Conservation (phyloP, 1,140 invertebrate species). For the Sipha flava region DNA sequence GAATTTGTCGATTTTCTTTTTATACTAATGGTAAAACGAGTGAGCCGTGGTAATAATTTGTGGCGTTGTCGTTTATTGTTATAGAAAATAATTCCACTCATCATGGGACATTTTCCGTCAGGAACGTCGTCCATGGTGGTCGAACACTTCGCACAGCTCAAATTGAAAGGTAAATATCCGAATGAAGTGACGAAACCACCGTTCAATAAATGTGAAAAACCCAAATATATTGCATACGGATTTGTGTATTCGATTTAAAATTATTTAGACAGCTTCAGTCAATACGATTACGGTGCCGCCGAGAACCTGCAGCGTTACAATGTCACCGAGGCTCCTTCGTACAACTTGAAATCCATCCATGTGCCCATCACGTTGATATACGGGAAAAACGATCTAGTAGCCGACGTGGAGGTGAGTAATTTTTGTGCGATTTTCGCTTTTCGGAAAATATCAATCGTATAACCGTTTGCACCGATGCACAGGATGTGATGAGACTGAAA, state of each 20-base stretch:
- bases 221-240: too few relatives aligned
- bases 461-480: too few relatives aligned
- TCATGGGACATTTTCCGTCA: conserved; percentile 70
- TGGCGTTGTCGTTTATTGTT: conserved; percentile 33
- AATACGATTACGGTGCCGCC: conserved; percentile 41
- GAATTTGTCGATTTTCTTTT: background rate
- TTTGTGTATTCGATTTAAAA: background rate
- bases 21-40: too few relatives aligned
- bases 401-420: conserved; percentile 40
- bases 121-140: conserved; percentile 71
- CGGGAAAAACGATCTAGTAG: conserved; percentile 53
- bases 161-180: conserved; percentile 47
- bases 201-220: too few relatives aligned
- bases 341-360: conserved; percentile 49
- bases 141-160: conserved; percentile 64
- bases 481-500: conserved; percentile 52
- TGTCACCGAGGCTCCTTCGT: conserved; percentile 47
- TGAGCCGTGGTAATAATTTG: background rate
- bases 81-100: conserved; percentile 61
- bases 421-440: background rate
- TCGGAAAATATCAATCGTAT: background rate
- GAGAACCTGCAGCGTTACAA: conserved; percentile 46
- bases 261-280: background rate
- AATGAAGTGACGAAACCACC: too few relatives aligned
- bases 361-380: conserved; percentile 54